Conservation (phyloP, 2,888 invertebrate species). For the Eupithecia subfuscata region DNA sequence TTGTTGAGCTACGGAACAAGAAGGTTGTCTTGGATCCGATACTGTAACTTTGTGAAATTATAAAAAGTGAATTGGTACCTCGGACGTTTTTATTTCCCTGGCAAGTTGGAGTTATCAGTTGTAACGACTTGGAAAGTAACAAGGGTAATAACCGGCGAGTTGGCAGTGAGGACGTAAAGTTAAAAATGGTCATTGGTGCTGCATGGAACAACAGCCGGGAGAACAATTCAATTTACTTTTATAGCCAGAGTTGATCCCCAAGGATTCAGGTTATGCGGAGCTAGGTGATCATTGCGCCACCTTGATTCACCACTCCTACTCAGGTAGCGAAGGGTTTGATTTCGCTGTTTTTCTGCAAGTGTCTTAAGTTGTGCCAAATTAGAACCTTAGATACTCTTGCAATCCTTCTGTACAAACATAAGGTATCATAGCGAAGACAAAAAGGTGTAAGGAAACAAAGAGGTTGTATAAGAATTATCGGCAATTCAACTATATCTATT, state of each 20-base stretch:
- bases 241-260: slow-evolving; percentile 74
- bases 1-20: too few species aligned
- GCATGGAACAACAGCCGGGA: slow-evolving; percentile 68
- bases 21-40: too few species aligned
- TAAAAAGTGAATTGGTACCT: too few species aligned
- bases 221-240: slow-evolving; percentile 83
- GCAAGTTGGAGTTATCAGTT: too few species aligned
- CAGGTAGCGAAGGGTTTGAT: neutral
- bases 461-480: too few species aligned
- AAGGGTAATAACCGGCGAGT: slow-evolving; percentile 50
- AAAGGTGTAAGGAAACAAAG: neutral
- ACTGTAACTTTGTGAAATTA: too few species aligned
- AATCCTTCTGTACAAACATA: neutral
- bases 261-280: slow-evolving; percentile 66
- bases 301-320: slow-evolving; percentile 49
- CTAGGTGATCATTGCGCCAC: slow-evolving; percentile 72
- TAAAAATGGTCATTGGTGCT: slow-evolving; percentile 64
- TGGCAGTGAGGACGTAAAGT: slow-evolving; percentile 63
- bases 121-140: slow-evolving; percentile 43
- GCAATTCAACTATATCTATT: too few species aligned
- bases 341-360: neutral
- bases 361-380: neutral
- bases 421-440: neutral
- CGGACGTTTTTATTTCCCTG: too few species aligned
- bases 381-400: neutral